Percentiles rank a stretch among this genome's conserved stretches.
phyloP scores from a whole-genome alignment of 1,140 invertebrate species.

The Lepidurus packardi region DNA sequence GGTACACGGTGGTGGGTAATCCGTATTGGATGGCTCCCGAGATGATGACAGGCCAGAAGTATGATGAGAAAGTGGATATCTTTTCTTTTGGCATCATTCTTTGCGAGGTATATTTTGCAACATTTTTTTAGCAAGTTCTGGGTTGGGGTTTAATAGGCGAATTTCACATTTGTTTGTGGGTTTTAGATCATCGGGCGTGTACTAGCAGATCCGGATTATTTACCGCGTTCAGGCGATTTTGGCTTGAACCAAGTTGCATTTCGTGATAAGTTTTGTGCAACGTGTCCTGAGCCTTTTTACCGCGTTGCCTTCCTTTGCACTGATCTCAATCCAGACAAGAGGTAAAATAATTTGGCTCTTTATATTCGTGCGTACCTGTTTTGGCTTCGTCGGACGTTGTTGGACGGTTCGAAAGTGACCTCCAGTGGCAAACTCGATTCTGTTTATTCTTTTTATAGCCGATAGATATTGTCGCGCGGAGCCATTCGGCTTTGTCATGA shows the following conservation, averaged over 20 bases:
- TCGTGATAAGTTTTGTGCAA: conserved; percentile 77
- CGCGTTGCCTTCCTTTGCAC: conserved; percentile 81
- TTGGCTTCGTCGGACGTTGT: conserved; percentile 19
- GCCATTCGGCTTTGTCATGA: too few species aligned
- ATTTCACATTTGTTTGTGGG: conserved; percentile 31
- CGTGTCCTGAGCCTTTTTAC: conserved; percentile 80
- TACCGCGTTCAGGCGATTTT: conserved; percentile 83
- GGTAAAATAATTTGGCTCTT: conserved; percentile 45
- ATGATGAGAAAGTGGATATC: conserved; percentile 94
- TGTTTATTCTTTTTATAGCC: conserved; percentile 14
- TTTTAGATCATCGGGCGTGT: conserved; percentile 82
- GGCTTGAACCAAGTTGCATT: conserved; percentile 82
- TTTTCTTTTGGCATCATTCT: conserved; percentile 95
- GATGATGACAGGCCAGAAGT: conserved; percentile 93
- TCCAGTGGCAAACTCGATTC: not conserved
- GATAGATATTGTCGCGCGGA: too few species aligned
- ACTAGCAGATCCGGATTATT: conserved; percentile 83
- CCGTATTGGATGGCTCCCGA: conserved; percentile 99
- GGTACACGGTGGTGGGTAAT: conserved; percentile 76
- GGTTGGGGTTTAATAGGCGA: not conserved
- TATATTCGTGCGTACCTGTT: conserved; percentile 8
- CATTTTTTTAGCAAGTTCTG: not conserved
- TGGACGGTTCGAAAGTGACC: not conserved
- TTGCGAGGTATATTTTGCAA: conserved; percentile 64
- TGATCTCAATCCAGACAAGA: conserved; percentile 77